Evolutionary conservation across 2,797 vertebrate genomes (phyloP).

Genomic region (Gambusia yucatana): DNA sequence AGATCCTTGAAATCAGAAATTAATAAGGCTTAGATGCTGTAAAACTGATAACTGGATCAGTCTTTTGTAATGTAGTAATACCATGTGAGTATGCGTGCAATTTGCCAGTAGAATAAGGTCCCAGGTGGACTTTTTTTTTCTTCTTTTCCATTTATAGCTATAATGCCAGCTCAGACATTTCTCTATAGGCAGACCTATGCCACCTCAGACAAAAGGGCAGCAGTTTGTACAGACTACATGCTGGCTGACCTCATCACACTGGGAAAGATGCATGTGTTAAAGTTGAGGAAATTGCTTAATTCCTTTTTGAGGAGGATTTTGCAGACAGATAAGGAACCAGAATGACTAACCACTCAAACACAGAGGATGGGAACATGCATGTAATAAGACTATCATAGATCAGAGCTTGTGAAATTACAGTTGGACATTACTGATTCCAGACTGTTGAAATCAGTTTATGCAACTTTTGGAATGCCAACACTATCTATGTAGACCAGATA

Average conservation of each 20-base stretch:
- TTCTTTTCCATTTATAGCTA: constrained; percentile 54
- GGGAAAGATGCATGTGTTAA: constrained; percentile 11
- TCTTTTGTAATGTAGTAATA: not conserved
- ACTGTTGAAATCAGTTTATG: not conserved
- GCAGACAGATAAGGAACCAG: constrained; percentile 2
- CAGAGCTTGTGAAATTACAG: not conserved
- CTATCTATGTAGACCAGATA: not conserved
- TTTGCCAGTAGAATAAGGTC: constrained; percentile 12
- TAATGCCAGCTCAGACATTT: constrained; percentile 18
- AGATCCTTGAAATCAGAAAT: not conserved
- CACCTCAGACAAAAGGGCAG: constrained; percentile 55
- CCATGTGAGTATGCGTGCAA: not conserved
- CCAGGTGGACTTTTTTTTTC: constrained; percentile 16
- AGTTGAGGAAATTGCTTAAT: constrained; percentile 31
- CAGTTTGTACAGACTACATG: constrained; percentile 14
- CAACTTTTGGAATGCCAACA: not conserved
- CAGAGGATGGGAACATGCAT: not conserved
- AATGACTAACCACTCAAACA: constrained; percentile 5
- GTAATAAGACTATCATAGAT: not conserved
- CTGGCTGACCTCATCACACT: constrained; percentile 39
- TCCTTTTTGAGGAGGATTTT: not conserved
- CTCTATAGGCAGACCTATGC: constrained; percentile 36
- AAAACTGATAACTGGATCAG: not conserved
- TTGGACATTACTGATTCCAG: not conserved
- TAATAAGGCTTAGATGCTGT: not conserved